phyloP scores from a whole-genome alignment of 2,888 invertebrate species.

The Eilema griseolum region DNA sequence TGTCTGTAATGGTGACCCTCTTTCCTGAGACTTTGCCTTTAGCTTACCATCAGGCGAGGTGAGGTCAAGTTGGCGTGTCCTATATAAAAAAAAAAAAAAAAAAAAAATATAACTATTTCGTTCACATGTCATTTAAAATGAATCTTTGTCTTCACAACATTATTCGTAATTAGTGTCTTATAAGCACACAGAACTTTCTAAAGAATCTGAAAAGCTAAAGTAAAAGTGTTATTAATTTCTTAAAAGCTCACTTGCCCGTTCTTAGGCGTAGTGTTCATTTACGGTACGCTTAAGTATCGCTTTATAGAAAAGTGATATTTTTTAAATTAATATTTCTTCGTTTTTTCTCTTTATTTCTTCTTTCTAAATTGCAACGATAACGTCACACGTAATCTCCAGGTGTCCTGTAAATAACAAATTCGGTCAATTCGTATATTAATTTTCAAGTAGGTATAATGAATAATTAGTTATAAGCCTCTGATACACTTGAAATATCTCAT shows the following conservation, averaged over 20 bases:
- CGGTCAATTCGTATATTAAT: not conserved
- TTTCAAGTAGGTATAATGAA: not conserved
- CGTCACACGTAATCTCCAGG: not conserved
- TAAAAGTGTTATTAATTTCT: not conserved
- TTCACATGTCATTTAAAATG: not conserved
- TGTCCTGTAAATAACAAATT: not conserved
- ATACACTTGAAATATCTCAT: conserved; percentile 16
- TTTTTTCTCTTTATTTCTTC: not conserved
- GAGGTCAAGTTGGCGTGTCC: too few species aligned
- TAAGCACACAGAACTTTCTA: not conserved
- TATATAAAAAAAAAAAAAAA: too few species aligned
- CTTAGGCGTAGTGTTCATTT: too few species aligned
- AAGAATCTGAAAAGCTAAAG: too few species aligned
- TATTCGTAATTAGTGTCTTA: not conserved
- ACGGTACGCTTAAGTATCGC: too few species aligned
- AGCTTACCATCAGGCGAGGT: too few species aligned
- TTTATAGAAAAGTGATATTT: too few species aligned
- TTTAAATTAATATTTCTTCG: too few species aligned
- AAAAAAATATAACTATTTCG: not conserved
- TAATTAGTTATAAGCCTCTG: not conserved
- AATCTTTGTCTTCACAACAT: not conserved
- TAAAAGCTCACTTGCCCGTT: not conserved
- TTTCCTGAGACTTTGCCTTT: too few species aligned
- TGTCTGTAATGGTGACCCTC: too few species aligned
- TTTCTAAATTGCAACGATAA: not conserved